phyloP scores from a whole-genome alignment of 2,888 invertebrate genomes.

The Teleogryllus oceanicus region DNA sequence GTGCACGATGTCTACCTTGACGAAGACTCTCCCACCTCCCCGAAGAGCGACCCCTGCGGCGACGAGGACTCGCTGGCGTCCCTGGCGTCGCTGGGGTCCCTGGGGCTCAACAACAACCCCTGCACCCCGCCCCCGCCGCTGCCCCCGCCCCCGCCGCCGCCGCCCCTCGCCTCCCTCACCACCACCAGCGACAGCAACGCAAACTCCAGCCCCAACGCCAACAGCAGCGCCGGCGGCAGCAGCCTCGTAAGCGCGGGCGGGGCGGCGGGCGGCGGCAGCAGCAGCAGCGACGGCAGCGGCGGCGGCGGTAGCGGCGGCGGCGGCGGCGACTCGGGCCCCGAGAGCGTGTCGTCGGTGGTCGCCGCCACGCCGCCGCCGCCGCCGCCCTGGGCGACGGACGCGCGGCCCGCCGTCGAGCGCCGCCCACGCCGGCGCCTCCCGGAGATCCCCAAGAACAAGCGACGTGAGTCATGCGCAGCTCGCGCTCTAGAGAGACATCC shows the following conservation, averaged over 20 bases:
- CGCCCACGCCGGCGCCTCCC: constrained; percentile 72
- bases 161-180: neutral
- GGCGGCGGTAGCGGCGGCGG: neutral
- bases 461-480: constrained; percentile 56
- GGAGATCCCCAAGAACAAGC: constrained; percentile 84
- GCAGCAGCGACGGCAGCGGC: too few species aligned
- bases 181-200: neutral
- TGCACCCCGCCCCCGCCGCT: constrained; percentile 1
- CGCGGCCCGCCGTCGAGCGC: constrained; percentile 52
- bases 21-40: constrained; percentile 74
- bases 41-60: constrained; percentile 59
- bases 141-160: constrained; percentile 44
- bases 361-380: neutral
- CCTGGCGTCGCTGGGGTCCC: neutral
- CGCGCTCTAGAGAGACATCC: too few species aligned
- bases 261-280: constrained; percentile 30
- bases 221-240: neutral
- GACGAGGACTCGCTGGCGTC: constrained; percentile 46
- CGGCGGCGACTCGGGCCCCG: constrained; percentile 58
- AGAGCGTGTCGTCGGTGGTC: constrained; percentile 22
- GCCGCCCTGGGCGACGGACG: constrained; percentile 21
- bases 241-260: constrained; percentile 18
- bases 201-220: neutral
- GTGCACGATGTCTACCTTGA: constrained; percentile 81
- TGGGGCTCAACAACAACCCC: constrained; percentile 44